These are phyloP conservation scores for Palythoa heliodiscus DNA, from an alignment of 92 coral and sea anemone genomes.

Conservation along the genomic window DNA sequence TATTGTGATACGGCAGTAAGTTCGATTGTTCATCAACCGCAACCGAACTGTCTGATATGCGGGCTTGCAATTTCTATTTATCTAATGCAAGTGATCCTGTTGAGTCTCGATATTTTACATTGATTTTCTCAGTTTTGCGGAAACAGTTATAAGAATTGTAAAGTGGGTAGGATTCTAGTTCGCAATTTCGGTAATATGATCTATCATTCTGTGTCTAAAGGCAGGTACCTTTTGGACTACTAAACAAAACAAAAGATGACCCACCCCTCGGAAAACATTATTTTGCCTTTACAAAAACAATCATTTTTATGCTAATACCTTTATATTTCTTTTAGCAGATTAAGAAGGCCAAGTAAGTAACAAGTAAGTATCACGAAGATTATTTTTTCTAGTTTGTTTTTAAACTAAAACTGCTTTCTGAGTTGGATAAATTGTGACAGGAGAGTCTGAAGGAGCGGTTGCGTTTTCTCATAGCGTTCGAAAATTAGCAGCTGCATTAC, in stretches of 20 bases:
- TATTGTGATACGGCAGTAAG: background rate
- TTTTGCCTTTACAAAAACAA: slow-evolving; percentile 6
- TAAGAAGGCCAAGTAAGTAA: background rate
- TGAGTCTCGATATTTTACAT: background rate
- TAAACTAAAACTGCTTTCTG: background rate
- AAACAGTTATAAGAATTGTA: too few relatives aligned
- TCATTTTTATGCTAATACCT: slow-evolving; percentile 23
- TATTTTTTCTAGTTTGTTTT: background rate
- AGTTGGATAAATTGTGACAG: background rate
- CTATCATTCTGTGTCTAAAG: background rate
- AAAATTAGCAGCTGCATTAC: slow-evolving; percentile 28
- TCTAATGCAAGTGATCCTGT: too few relatives aligned
- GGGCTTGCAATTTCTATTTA: too few relatives aligned
- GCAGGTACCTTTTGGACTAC: background rate
- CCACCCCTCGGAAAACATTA: slow-evolving; percentile 13
- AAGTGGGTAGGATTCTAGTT: background rate
- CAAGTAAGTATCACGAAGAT: slow-evolving; percentile 1
- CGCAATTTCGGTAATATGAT: background rate
- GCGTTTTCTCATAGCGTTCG: background rate
- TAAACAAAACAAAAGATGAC: slow-evolving; percentile 7
- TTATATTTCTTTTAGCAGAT: slow-evolving; percentile 32
- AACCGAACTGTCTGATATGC: too few relatives aligned
- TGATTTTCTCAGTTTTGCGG: too few relatives aligned
- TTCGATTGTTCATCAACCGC: background rate
- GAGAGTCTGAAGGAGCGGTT: background rate